Conservation (phyloP, 2,797 vertebrate genomes). For the Triplophysa bombifrons region DNA sequence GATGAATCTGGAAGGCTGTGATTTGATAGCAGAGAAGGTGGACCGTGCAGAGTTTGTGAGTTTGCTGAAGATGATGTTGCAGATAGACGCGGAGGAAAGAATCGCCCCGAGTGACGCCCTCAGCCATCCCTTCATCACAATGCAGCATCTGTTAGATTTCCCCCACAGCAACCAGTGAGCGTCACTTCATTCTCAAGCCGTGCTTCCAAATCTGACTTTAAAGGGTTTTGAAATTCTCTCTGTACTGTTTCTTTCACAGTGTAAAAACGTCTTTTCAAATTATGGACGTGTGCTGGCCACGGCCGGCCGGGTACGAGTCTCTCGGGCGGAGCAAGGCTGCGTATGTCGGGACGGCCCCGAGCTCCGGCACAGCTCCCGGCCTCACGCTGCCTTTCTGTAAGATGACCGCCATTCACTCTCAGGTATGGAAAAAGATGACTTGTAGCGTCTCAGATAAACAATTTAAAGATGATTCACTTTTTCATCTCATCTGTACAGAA, state of each 20-base stretch:
- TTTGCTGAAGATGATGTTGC: constrained; percentile 97
- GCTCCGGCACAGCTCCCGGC: constrained; percentile 79
- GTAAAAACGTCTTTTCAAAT: constrained; percentile 99
- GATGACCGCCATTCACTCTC: constrained; percentile 86
- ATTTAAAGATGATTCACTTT: too few relatives aligned
- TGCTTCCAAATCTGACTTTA: background rate
- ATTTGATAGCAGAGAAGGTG: constrained; percentile 93
- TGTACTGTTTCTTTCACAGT: constrained; percentile 65
- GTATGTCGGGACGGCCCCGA: constrained; percentile 84
- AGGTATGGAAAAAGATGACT: constrained; percentile 76
- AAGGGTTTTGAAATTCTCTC: background rate
- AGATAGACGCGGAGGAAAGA: constrained; percentile 95
- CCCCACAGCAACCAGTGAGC: constrained; percentile 98
- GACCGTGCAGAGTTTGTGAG: constrained; percentile 95
- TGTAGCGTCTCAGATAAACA: too few relatives aligned
- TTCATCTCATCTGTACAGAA: too few relatives aligned
- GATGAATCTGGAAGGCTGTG: constrained; percentile 98
- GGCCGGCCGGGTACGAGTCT: constrained; percentile 82
- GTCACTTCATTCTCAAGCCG: background rate
- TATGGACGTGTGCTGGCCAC: constrained; percentile 94
- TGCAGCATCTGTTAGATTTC: constrained; percentile 98
- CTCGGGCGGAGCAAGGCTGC: constrained; percentile 89
- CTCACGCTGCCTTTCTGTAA: constrained; percentile 88
- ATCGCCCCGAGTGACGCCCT: constrained; percentile 90
- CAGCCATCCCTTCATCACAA: constrained; percentile 94